Conservation (phyloP, 2,113 vertebrate genomes). For the Balaeniceps rex region DNA sequence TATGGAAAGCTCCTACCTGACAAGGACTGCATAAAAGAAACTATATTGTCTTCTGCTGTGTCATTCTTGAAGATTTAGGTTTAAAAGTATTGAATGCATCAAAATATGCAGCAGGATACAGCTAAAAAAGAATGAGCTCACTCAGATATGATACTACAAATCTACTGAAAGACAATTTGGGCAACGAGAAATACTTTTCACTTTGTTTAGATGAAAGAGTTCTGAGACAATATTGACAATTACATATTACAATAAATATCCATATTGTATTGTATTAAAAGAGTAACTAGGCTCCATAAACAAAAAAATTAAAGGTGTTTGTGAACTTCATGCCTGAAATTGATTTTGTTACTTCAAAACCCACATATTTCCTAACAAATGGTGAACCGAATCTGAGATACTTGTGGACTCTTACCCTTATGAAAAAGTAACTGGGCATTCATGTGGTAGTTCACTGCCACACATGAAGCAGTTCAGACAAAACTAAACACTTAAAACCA, state of each 20-base stretch:
- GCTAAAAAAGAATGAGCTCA: not conserved
- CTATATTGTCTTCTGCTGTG: not conserved
- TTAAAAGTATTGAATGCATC: not conserved
- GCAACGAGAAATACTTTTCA: not conserved
- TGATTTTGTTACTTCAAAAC: not conserved
- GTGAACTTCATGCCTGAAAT: not conserved
- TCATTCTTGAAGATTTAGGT: not conserved
- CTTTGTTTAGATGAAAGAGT: not conserved
- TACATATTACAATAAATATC: not conserved
- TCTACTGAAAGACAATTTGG: not conserved
- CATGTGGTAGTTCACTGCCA: not conserved
- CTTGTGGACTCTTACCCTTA: not conserved
- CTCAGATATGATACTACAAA: not conserved
- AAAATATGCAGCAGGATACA: not conserved
- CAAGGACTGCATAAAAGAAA: not conserved
- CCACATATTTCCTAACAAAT: not conserved
- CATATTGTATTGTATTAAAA: not conserved
- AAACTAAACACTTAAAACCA: not conserved
- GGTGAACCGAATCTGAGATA: not conserved
- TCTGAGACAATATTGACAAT: not conserved
- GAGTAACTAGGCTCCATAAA: not conserved
- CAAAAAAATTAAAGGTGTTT: not conserved
- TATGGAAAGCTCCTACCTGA: not conserved
- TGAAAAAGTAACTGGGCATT: not conserved
- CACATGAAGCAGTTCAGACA: not conserved